Evolutionary conservation across 2,797 vertebrate species (phyloP).

Genomic region (Tiaroga cobitis): DNA sequence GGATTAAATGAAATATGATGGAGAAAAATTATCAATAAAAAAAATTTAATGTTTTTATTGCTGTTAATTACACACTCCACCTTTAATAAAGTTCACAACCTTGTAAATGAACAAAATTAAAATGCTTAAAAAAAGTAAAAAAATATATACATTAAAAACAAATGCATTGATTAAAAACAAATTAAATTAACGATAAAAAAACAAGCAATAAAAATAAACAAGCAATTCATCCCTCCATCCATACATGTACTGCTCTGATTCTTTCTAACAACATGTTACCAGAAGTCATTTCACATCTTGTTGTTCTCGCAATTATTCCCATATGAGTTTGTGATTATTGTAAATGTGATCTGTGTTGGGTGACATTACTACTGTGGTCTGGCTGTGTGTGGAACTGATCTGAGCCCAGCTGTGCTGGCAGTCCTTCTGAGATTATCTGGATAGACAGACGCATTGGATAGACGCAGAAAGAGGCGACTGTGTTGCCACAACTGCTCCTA

Average conservation of each 20-base stretch:
- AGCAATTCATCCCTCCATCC: background rate
- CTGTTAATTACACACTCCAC: background rate
- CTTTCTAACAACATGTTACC: background rate
- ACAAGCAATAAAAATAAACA: background rate
- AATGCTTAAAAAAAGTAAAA: background rate
- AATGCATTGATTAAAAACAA: background rate
- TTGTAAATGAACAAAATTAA: background rate
- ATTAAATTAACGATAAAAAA: background rate
- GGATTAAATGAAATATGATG: background rate
- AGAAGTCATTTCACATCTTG: constrained; percentile 2
- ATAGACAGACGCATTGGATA: constrained; percentile 11
- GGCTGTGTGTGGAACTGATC: constrained; percentile 39
- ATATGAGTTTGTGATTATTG: constrained; percentile 33
- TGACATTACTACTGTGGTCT: constrained; percentile 36
- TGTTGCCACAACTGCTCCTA: constrained; percentile 32
- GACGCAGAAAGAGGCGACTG: constrained; percentile 2
- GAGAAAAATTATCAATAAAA: background rate
- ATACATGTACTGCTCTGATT: background rate
- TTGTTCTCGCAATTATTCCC: constrained; percentile 23
- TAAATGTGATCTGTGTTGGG: constrained; percentile 37
- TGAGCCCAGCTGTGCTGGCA: constrained; percentile 46
- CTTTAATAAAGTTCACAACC: background rate
- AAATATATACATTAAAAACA: background rate
- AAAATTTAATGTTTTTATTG: background rate
- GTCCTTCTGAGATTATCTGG: constrained; percentile 33